Base-by-base conservation (phyloP, 1,140 invertebrate genomes). In the Drosophila teissieri region DNA sequence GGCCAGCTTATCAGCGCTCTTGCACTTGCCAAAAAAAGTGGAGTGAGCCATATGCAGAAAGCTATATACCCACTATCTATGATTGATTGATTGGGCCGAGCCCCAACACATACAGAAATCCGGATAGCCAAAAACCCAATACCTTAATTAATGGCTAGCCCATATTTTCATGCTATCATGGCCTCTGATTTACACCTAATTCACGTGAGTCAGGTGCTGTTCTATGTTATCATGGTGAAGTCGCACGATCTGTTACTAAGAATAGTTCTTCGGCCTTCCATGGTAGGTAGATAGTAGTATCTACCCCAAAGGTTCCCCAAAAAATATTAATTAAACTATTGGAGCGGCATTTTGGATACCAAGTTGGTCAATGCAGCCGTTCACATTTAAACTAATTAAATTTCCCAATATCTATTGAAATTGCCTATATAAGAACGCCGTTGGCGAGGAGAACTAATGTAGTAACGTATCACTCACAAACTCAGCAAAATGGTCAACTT, bases 401-500 rank as follows among this genome's bases (percentile, higher is more conserved):
- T 69, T 78, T 31, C 45, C 34, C 56, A 73, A 54, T 27, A 15
- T 3, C 6, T 14, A 19, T 1, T 11, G 4, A 27, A 44, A 8
- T n/a, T 34, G 24, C 42, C 49, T 80, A 73, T 85, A 84, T 65
- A 80, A 58, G 58, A 3, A 11, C 7, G 22, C 39, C 27, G 34
- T 44, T 37, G 27, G 37, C 15, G 5, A 48, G 6, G 7, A 22
- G n/a, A 40, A 17, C 37, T 34, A 22, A 68, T 22, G 68, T 61
- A 56, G 62, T 54, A 55, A 56, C 55, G 17, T 31, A 19, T 19
- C 24, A 24, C 24, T 37, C 34, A 34, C 39, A 19, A 46, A 27
- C 15, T 56, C 14, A 67, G 48, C 77, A 88, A 78, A 17, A 80
- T 84, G 83, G 77, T 81, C 70, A 88, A 57, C 58, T 90, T 85